phyloP scores from a whole-genome alignment of 1,140 invertebrate genomes.

The Bombyx mori region DNA sequence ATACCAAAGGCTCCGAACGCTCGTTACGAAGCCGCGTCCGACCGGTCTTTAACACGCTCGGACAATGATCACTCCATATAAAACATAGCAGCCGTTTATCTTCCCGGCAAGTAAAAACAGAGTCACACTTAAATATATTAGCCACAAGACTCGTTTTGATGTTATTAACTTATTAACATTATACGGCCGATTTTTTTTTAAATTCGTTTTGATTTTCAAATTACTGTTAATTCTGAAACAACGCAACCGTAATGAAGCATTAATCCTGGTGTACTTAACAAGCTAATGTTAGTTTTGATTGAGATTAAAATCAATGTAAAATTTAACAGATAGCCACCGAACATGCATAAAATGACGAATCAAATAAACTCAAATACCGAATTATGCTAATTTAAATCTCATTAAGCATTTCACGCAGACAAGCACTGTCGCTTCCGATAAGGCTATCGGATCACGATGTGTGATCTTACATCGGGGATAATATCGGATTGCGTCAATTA shows the following conservation, averaged over 20 bases:
- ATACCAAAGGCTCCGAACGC: slow-evolving; percentile 62
- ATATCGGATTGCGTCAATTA: slow-evolving; percentile 66
- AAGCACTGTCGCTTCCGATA: slow-evolving; percentile 45
- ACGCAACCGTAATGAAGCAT: too few species aligned
- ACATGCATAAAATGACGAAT: background rate
- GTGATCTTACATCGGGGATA: slow-evolving; percentile 60
- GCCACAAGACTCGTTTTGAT: background rate
- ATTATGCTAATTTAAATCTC: slow-evolving; percentile 50
- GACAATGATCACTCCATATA: slow-evolving; percentile 64
- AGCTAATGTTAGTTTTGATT: too few species aligned
- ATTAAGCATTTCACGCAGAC: slow-evolving; percentile 49
- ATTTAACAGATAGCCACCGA: too few species aligned
- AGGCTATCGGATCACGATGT: slow-evolving; percentile 45
- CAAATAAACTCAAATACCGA: slow-evolving; percentile 21
- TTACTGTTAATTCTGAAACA: too few species aligned
- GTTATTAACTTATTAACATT: too few species aligned
- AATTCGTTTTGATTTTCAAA: too few species aligned
- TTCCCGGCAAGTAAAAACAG: slow-evolving; percentile 6
- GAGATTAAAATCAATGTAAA: too few species aligned
- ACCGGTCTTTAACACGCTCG: slow-evolving; percentile 65
- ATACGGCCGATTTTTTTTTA: too few species aligned
- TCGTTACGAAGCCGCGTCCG: slow-evolving; percentile 51
- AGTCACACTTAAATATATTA: background rate
- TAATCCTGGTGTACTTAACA: too few species aligned
- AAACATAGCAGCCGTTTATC: slow-evolving; percentile 34